phyloP scores from a whole-genome alignment of 2,113 vertebrate species.

The Rhinopomastus cyanomelas region DNA sequence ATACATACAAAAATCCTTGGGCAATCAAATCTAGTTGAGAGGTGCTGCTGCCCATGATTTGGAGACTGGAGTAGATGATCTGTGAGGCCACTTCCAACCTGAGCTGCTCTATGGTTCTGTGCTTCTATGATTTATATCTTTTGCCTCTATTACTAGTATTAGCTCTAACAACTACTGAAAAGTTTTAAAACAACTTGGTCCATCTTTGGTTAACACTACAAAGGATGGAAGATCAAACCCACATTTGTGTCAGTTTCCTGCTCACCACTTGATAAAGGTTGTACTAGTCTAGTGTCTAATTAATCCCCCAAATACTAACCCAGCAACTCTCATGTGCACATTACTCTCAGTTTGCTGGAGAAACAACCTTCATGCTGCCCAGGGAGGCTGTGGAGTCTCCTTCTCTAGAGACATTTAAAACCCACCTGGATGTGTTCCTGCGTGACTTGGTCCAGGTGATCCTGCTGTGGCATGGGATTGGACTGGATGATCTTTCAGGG shows the following conservation, averaged over 20 bases:
- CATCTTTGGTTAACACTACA: not conserved
- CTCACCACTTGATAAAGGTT: not conserved
- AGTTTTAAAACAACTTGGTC: not conserved
- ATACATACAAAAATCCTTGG: not conserved
- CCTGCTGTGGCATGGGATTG: too few species aligned
- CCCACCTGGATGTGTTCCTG: too few species aligned
- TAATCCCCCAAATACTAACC: not conserved
- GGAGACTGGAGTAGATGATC: too few species aligned
- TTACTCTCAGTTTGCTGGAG: not conserved
- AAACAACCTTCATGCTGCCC: too few species aligned
- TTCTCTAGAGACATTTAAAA: too few species aligned
- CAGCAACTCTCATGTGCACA: not conserved
- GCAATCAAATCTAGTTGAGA: too few species aligned
- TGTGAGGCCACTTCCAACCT: too few species aligned
- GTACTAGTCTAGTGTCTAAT: not conserved
- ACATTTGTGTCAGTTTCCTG: not conserved
- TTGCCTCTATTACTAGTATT: not conserved
- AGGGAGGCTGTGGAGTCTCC: too few species aligned
- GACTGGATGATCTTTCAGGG: too few species aligned
- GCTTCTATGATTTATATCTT: not conserved
- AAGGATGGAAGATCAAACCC: not conserved
- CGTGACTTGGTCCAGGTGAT: too few species aligned
- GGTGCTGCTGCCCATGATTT: too few species aligned
- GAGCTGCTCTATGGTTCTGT: too few species aligned
- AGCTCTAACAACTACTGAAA: not conserved